These are phyloP conservation scores for Ramphastos sulfuratus DNA, from an alignment of 2,113 vertebrate species.

Conservation along the genomic window DNA sequence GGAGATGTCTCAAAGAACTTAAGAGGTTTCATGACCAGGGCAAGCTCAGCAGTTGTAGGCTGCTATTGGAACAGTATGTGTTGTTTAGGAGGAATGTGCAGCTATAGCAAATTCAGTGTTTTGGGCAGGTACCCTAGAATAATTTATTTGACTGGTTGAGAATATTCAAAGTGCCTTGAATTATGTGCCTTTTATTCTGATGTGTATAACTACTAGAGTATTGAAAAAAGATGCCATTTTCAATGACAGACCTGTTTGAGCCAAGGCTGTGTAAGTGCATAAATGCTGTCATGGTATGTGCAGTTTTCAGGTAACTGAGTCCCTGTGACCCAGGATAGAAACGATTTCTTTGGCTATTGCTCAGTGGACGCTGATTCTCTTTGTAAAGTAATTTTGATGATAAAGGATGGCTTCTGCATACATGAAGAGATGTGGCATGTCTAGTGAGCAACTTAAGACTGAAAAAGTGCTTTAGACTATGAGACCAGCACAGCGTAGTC, in stretches of 20 bases:
- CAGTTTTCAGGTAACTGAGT: neutral
- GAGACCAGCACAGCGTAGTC: neutral
- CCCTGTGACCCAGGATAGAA: neutral
- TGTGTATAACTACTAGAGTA: fast-evolving
- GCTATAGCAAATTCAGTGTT: neutral
- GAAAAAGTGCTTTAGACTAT: neutral
- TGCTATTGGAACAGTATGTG: neutral
- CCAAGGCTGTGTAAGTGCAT: neutral
- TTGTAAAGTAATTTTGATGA: neutral
- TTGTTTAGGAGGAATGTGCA: neutral
- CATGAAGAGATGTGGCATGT: neutral
- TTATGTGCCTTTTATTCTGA: neutral
- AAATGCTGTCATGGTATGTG: neutral
- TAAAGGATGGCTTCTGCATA: neutral
- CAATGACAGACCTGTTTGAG: neutral
- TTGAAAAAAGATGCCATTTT: neutral
- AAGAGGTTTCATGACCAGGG: neutral
- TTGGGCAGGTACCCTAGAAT: neutral
- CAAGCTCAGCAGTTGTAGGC: neutral
- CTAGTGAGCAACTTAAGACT: neutral
- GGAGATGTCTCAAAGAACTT: neutral
- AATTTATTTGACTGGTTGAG: neutral
- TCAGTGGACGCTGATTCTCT: neutral
- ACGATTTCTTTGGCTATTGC: fast-evolving
- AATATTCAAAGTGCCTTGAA: neutral